Base-by-base conservation (phyloP, 2,888 invertebrate species). In the Heliconius charithonia region DNA sequence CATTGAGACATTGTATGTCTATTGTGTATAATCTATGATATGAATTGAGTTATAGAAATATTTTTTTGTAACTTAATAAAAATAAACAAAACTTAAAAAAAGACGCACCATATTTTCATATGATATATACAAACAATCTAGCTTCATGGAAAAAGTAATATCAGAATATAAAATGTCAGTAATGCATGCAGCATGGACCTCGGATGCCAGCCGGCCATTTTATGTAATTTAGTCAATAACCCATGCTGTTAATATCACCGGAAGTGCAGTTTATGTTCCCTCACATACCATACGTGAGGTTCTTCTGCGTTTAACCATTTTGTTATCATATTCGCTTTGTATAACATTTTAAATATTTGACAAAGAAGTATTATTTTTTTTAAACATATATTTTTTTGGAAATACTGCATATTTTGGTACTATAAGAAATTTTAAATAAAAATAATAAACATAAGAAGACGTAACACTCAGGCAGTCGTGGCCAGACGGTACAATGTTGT, bases 211-310 rank as follows among this genome's bases (percentile, higher is more conserved):
- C 80, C 85, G 83, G 84, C 86, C 88, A 86, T 90, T 91, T 85
- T 85, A 85, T 85, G 84, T 63, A 74, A 74, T 74, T 74, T 74
- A 74, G 74, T 88, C 87, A 92, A 92, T 90, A 90, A 89, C 83
- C 88, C 90, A 86, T 85, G 86, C 84, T 83, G 84, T 87, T 88
- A 88, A 90, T 89, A 92, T 88, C 83, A 89, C 92, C 90, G 90
- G 89, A 90, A 91, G 92, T 92, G 90, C 89, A 90, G 83, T 90
- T 88, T 90, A 86, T 86, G 87, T 78, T 37, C 79, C 66, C 71
- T 80, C 81, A 80, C 81, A 82, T 84, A 83, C 79, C 82, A 81
- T 84, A 83, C 79, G 76, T 83, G 80, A 79, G 78, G 79, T 82
- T 79, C 81, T 81, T 76, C 69, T 75, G 69, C 66, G 75, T 70